Base-by-base conservation (phyloP, 2,113 vertebrate genomes). In the Micronycteris hirsuta region DNA sequence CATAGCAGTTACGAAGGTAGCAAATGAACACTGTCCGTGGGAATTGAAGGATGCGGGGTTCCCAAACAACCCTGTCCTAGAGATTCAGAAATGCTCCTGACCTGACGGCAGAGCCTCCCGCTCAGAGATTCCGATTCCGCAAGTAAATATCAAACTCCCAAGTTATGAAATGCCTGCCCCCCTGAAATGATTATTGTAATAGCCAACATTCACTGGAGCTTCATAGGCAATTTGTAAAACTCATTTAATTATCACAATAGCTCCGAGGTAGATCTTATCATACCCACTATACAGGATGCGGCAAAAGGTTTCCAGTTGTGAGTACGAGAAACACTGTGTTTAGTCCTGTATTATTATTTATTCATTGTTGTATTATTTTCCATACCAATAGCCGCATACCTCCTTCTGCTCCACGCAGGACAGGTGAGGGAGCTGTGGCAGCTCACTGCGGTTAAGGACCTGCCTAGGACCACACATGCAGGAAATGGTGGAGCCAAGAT, bases 221-320 rank as follows among this genome's bases (percentile, higher is more conserved):
- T 67, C 85, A 89, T 1, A 70, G 87, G 88, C 76, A 84, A 94
- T 92, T 92, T 49, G 38, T 89, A 87, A 77, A 86, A 86, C 68
- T 81, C 52, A 84, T 81, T 90, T 90, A 92, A 67, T 89, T 92
- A 73, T 76, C 16, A 3, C 33, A 90, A 52, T 8, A 88, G 81
- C 95, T 96, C 43, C 56, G 58, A 70, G 45, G 76, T 15, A 70
- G 92, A 71, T 47, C 85, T 22, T 65, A 87, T 93, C 76, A 67
- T 24, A 78, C 87, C 81, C 91, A 89, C 94, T 96, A 68, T 43
- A 92, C 4, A 95, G 17, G 74, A 47, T 77, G 74, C 45, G 74
- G 45, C 47, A 52, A 22, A 77, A 52, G 74, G 45, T 77, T n/a
- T 49, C 49, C 33, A 13, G 74, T 49, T 77, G 45, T 20, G 45